Evolutionary conservation across 2,888 invertebrate species (phyloP).

Genomic region (Esperia sulphurella): DNA sequence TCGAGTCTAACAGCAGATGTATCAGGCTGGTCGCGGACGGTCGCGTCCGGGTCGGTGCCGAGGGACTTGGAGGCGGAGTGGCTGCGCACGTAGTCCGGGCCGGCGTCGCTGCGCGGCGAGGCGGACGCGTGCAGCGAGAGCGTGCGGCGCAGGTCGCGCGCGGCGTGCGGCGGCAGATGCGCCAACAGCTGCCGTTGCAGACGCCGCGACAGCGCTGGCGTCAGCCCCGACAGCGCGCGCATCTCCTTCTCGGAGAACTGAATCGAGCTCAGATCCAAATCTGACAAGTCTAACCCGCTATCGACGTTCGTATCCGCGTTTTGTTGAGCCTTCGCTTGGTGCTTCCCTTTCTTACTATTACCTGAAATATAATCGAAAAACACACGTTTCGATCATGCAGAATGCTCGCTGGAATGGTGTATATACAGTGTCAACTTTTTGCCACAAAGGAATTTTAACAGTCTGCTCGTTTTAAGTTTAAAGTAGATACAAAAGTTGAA

Average conservation of each 20-base stretch:
- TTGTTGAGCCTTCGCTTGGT: slow-evolving; percentile 37
- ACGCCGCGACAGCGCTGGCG: slow-evolving; percentile 84
- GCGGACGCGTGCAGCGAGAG: slow-evolving; percentile 71
- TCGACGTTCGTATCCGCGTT: slow-evolving; percentile 35
- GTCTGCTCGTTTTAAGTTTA: not conserved
- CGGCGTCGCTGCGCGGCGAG: slow-evolving; percentile 22
- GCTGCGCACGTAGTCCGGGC: not conserved
- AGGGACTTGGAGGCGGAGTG: slow-evolving; percentile 22
- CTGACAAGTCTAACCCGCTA: slow-evolving; percentile 75
- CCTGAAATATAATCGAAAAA: slow-evolving; percentile 75
- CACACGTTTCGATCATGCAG: slow-evolving; percentile 79
- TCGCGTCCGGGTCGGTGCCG: slow-evolving; percentile 21
- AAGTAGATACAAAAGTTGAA: not conserved
- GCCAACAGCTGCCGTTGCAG: slow-evolving; percentile 85
- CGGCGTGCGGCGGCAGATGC: slow-evolving; percentile 84
- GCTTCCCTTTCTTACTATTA: slow-evolving; percentile 66
- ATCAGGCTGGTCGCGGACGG: slow-evolving; percentile 21
- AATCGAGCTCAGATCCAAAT: slow-evolving; percentile 83
- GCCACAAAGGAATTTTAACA: not conserved
- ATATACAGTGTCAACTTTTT: slow-evolving; percentile 57
- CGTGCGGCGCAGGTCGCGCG: slow-evolving; percentile 82
- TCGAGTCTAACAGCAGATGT: too few relatives aligned
- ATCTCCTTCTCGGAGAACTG: slow-evolving; percentile 85
- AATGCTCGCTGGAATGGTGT: slow-evolving; percentile 68
- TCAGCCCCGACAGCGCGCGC: slow-evolving; percentile 82